Base-by-base conservation (phyloP, 2,797 vertebrate genomes). In the Tauraco hartlaubi region DNA sequence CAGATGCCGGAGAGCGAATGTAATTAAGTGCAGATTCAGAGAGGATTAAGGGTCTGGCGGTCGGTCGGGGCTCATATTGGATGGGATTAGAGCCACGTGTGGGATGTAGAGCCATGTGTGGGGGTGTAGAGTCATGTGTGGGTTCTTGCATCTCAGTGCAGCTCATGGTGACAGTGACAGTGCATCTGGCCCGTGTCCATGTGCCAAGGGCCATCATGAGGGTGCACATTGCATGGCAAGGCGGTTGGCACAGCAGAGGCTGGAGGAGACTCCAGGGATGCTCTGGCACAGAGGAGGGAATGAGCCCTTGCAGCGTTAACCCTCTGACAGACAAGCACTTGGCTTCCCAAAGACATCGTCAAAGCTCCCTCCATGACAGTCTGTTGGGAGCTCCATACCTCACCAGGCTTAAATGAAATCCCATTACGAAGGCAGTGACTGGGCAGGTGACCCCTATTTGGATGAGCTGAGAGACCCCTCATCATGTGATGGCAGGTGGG, bases 181-280 rank as follows among this genome's bases (percentile, higher is more conserved):
- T 33, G 29, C 22, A 46, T 25, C 52, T 44, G 39, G 39, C 18
- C 18, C 1, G 0, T 11, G 26, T 20, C 35, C 2, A 0, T 21
- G 15, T 44, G 26, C 59, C 7, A 23, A 20, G 12, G n/a, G n/a
- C 18, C 46, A 33, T 7, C 5, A 1, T 8, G 7, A 33, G 35
- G 6, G 16, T 19, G 35, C 20, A 28, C 25, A 14, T 31, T 35
- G n/a, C 5, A 4, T 12, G 59, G 28, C 17, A 9, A 71, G 33
- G 56, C n/a, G 11, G n/a, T 2, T 56, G 67, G 43, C 22, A 31
- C 13, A 15, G 59, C 19, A 43, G 66, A 16, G 43, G 43, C 31
- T 37, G 55, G 55, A 63, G 33, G 33, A 73, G 54, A 18, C 67
- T 16, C 17, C 12, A 21, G 12, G 55, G 43, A 15, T 1, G 2